A percentile compares a stretch with the other conserved stretches of the same genome.
These are phyloP conservation scores for Pterostichus niger DNA, from an alignment of 2,888 invertebrate genomes.

Conservation along the genomic window DNA sequence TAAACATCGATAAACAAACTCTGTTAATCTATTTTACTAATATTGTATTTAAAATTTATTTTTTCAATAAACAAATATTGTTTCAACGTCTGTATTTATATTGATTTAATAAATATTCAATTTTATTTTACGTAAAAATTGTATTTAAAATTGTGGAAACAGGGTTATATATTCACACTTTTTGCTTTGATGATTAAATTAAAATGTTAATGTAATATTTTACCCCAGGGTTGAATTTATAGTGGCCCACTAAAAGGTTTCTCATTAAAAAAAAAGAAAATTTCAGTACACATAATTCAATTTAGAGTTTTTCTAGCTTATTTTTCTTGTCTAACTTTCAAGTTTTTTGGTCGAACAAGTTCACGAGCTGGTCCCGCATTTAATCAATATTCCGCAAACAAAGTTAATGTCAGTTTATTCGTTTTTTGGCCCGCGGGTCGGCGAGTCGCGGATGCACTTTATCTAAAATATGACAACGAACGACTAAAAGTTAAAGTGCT, in stretches of 20 bases:
- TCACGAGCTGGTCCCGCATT: conserved; percentile 55
- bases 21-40: neutral
- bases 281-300: conserved; percentile 66
- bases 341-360: conserved; percentile 63
- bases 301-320: conserved; percentile 65
- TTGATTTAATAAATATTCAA: conserved; percentile 2
- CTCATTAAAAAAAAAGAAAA: conserved; percentile 45
- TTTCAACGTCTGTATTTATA: neutral
- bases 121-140: neutral
- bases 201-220: conserved; percentile 62
- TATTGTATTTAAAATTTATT: neutral
- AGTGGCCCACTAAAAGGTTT: conserved; percentile 60
- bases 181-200: conserved; percentile 26
- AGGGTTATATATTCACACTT: neutral
- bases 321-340: conserved; percentile 65
- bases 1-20: neutral
- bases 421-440: conserved; percentile 50
- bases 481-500: conserved; percentile 66
- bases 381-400: conserved; percentile 67
- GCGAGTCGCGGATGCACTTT: conserved; percentile 49
- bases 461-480: conserved; percentile 66
- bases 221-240: conserved; percentile 54
- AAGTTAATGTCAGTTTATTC: conserved; percentile 66
- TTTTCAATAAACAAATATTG: conserved; percentile 20
- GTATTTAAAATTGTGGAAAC: neutral